Percentiles rank a stretch among this genome's conserved stretches.
phyloP scores from a whole-genome alignment of 2,797 vertebrate genomes.

The Okamejei kenojei region DNA sequence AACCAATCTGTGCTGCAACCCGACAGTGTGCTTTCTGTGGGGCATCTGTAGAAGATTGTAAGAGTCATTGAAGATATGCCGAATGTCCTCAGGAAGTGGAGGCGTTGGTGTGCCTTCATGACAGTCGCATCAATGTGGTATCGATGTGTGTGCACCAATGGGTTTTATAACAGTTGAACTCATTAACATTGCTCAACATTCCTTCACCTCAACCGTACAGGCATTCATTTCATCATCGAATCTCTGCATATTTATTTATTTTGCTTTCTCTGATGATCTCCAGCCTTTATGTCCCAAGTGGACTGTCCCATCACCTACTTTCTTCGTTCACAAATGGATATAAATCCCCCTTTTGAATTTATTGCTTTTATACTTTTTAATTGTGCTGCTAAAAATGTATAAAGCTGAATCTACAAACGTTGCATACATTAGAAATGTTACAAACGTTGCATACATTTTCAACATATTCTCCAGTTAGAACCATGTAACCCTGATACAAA shows the following conservation, averaged over 20 bases:
- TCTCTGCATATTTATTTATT: not conserved
- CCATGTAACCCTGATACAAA: not conserved
- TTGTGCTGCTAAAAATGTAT: not conserved
- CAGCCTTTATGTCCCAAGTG: not conserved
- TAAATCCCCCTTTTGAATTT: not conserved
- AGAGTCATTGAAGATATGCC: too few species aligned
- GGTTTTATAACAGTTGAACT: not conserved
- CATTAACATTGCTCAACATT: not conserved
- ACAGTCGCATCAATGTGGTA: too few species aligned
- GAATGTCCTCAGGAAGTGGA: too few species aligned
- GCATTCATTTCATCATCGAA: not conserved
- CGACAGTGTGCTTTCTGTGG: too few species aligned
- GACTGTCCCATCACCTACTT: not conserved
- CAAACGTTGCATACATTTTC: not conserved
- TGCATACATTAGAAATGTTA: not conserved
- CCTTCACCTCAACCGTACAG: not conserved
- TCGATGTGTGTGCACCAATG: too few species aligned
- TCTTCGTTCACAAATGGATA: not conserved
- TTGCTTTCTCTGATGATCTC: not conserved
- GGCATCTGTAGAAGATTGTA: too few species aligned
- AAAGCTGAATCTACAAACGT: not conserved
- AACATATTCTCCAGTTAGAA: not conserved
- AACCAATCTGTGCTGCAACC: too few species aligned
- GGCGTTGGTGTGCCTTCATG: too few species aligned
- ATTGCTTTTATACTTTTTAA: not conserved